phyloP scores from a whole-genome alignment of 2,113 vertebrate species.

The Perca fluviatilis region DNA sequence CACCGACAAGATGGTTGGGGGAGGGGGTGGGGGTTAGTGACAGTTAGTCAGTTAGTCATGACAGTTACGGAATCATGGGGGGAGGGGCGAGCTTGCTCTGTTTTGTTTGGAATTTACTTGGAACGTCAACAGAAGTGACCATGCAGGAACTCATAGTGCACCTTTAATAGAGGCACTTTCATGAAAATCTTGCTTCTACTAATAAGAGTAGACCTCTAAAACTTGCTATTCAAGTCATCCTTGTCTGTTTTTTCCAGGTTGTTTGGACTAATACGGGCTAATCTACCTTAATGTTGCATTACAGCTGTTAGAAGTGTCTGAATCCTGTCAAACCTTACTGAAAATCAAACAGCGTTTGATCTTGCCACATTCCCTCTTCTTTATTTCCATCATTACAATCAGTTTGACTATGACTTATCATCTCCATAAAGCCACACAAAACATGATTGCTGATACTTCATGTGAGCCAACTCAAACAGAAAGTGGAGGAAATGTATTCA shows the following conservation, averaged over 20 bases:
- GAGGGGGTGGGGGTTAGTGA: too few species aligned
- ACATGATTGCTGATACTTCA: constrained; percentile 10
- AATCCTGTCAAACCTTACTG: background rate
- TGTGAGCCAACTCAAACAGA: constrained; percentile 24
- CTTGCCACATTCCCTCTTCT: background rate
- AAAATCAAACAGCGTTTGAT: constrained; percentile 25
- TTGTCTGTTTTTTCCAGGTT: background rate
- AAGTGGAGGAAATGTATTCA: constrained; percentile 6
- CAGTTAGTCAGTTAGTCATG: too few species aligned
- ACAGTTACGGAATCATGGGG: too few species aligned
- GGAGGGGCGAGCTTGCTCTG: too few species aligned
- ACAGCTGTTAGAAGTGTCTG: constrained; percentile 4
- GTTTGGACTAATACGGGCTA: background rate
- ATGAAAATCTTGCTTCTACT: background rate
- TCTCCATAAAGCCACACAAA: constrained; percentile 17
- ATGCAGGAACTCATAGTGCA: too few species aligned
- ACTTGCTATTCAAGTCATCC: background rate
- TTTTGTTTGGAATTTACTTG: too few species aligned
- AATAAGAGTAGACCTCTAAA: background rate
- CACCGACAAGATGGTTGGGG: too few species aligned
- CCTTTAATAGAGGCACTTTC: background rate
- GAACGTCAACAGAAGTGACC: too few species aligned
- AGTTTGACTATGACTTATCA: constrained; percentile 29
- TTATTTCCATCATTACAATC: constrained; percentile 14
- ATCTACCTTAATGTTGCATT: constrained; percentile 8